Conservation (phyloP, 2,113 vertebrate species). For the Macroglossus sobrinus region DNA sequence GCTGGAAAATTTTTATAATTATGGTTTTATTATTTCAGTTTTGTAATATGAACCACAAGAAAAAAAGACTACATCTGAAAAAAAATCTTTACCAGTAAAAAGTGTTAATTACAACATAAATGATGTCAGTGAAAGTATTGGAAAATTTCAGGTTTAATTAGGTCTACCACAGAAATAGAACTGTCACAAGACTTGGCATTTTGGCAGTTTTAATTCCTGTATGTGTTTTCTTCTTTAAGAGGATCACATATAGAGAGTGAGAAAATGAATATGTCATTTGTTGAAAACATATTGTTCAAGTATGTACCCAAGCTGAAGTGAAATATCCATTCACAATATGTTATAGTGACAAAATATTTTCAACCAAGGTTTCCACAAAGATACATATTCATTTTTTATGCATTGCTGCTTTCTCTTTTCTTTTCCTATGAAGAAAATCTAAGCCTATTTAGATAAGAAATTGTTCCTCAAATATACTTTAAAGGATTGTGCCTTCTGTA, state of each 20-base stretch:
- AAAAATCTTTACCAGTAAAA: slow-evolving; percentile 66
- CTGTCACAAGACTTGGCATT: background rate
- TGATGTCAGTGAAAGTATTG: slow-evolving; percentile 74
- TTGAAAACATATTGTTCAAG: slow-evolving; percentile 58
- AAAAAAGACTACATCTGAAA: slow-evolving; percentile 66
- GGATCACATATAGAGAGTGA: slow-evolving; percentile 30
- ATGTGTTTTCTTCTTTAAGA: slow-evolving; percentile 18
- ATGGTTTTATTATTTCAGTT: slow-evolving; percentile 70
- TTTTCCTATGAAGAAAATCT: background rate
- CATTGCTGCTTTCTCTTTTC: background rate
- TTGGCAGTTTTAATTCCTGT: slow-evolving; percentile 60
- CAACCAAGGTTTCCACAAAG: background rate
- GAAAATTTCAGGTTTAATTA: slow-evolving; percentile 72
- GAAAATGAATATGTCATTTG: slow-evolving; percentile 35
- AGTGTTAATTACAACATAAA: slow-evolving; percentile 75
- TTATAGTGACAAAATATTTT: slow-evolving; percentile 67
- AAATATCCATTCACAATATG: slow-evolving; percentile 44
- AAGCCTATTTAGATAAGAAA: background rate
- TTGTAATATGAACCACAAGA: slow-evolving; percentile 56
- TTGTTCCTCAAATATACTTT: background rate
- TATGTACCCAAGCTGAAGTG: slow-evolving; percentile 24
- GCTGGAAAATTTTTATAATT: slow-evolving; percentile 70
- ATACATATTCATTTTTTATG: slow-evolving; percentile 15
- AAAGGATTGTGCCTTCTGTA: background rate
- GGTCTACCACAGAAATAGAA: slow-evolving; percentile 61